Base-by-base conservation (phyloP, 1,140 invertebrate species). In the Atta texana region DNA sequence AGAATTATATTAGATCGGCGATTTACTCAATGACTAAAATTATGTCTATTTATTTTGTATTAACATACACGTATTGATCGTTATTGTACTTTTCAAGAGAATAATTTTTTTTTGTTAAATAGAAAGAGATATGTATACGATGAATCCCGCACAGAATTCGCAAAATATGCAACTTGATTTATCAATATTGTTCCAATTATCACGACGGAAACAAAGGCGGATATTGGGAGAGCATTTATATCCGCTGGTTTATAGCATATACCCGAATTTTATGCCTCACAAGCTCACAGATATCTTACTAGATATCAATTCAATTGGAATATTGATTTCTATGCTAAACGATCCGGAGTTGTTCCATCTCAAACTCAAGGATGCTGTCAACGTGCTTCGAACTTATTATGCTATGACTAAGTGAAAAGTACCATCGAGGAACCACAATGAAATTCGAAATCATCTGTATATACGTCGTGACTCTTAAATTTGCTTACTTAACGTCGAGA, bases 181-280 rank as follows among this genome's bases (percentile, higher is more conserved):
- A 7, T 16, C 12, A 44, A 7, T 6, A 69, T 0, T 24, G 16
- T 16, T 69, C 14, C 21, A 69, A 12, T 69, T 69, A 2, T 2
- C 66, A 3, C 66, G 66, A 8, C 2, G 0, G 14, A 14, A 24
- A 3, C 66, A 69, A 69, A 69, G 14, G 10, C 39, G 2, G 10
- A 3, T 51, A 51, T 0, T 69, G 3, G 66, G 66, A 16, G 10
- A 49, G 1, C 8, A 49, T 16, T 24, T 69, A 7, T 51, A 24
- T 28, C 66, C 66, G 21, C 0, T 18, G 12, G 16, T 69, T 24
- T 51, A 7, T 28, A 69, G 18, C 14, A 16, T 51, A 3, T 18
- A 69, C 0, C 66, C 66, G 14, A 69, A 69, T 69, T 51, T 69
- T 24, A 49, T 69, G 39, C 44, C 66, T 69, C 21, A 69, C 39